Base-by-base conservation (phyloP, 1,140 invertebrate genomes). In the Pseudoatta argentina region DNA sequence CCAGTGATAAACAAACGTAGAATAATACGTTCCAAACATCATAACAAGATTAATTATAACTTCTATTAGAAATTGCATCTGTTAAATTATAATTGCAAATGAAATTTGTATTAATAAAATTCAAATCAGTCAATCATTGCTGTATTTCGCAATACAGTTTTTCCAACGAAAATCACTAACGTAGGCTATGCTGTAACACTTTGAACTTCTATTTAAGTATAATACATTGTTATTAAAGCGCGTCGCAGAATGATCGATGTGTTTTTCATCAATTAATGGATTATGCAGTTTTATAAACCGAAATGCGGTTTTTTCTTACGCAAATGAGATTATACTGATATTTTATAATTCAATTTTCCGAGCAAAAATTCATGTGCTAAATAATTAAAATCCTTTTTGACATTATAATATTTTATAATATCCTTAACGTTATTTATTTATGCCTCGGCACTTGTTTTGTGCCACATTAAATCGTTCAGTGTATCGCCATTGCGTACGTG, bases 251-350 rank as follows among this genome's bases (percentile, higher is more conserved):
- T 66, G 27, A 66, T 3, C 24, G 27, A 3, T 78, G 44, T 44
- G 34, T 78, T 69, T 79, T 53, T 44, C 44, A 53, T 76, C 55
- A 24, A 39, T 79, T 51, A 79, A 79, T 67, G 8, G 14, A n/a
- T 18, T 16, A 14, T 18, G n/a, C 7, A 55, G 34, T 79, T 79
- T 79, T 18, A 79, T 69, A 3, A 14, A 34, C n/a, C 18, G 4
- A 34, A 66, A 78, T 30, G 4, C 1, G 24, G 5, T 69, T 10
- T 61, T 34, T 34, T 18, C 30, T 66, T 69, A 21, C 14, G n/a
- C 14, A 24, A 55, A 4, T 21, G 12, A 4, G 0, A 66, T 14
- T n/a, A 24, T 18, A n/a, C 0, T 71, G 3, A 51, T 16, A 51
- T 72, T 82, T 57, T 57, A 48, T 61, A 73, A 82, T 61, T 73